Conservation (phyloP, 2,797 vertebrate genomes). For the Xenentodon cancila region DNA sequence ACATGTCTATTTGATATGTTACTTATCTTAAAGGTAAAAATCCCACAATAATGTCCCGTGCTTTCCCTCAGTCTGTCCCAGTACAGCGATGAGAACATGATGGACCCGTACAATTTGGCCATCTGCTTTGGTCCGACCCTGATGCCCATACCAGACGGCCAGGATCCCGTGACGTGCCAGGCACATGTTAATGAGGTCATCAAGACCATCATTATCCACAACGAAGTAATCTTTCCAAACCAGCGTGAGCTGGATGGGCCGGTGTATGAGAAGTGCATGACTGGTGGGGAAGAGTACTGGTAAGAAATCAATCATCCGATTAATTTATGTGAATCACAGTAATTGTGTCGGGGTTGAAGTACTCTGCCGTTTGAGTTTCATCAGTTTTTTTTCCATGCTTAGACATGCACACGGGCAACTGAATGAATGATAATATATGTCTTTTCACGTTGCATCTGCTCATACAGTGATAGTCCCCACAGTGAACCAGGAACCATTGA, state of each 20-base stretch:
- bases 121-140: conserved; percentile 98
- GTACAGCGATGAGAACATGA: conserved; percentile 99
- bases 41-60: not conserved
- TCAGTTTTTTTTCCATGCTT: not conserved
- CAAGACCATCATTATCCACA: conserved; percentile 95
- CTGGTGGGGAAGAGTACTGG: conserved; percentile 98
- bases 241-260: conserved; percentile 94
- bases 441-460: conserved; percentile 2
- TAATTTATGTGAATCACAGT: not conserved
- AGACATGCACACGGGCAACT: not conserved
- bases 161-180: conserved; percentile 96
- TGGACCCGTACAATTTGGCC: conserved; percentile 98
- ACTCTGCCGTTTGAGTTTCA: not conserved
- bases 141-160: conserved; percentile 97
- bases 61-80: conserved; percentile 89
- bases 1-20: too few species aligned
- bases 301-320: conserved; percentile 70
- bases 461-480: conserved; percentile 94
- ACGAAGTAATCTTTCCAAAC: conserved; percentile 95
- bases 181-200: conserved; percentile 98
- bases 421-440: not conserved
- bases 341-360: not conserved
- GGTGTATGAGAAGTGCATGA: conserved; percentile 98
- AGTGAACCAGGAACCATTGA: conserved; percentile 98
- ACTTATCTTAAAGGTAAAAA: not conserved